These are phyloP conservation scores for Pseudococcus longispinus DNA, from an alignment of 2,888 invertebrate species.

Conservation along the genomic window DNA sequence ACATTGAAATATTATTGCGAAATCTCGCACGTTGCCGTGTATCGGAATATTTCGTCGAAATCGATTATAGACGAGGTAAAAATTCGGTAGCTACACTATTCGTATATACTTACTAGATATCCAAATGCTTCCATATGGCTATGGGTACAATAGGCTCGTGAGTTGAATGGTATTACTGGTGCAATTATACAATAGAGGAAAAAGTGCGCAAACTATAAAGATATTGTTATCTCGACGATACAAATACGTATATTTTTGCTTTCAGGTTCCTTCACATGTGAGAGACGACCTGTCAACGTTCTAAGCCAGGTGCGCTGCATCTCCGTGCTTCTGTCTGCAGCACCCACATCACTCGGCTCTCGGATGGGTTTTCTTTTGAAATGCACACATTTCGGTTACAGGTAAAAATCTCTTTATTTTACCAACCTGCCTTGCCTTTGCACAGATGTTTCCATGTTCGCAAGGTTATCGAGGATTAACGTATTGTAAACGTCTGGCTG, in stretches of 20 bases:
- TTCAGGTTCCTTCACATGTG: conserved; percentile 30
- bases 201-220: conserved; percentile 33
- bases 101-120: not conserved
- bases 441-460: conserved; percentile 17
- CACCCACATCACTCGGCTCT: conserved; percentile 28
- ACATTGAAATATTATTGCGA: not conserved
- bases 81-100: not conserved
- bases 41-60: not conserved
- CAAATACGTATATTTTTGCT: not conserved
- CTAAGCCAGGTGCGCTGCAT: conserved; percentile 30
- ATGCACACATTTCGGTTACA: conserved; percentile 28
- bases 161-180: not conserved
- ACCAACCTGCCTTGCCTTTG: conserved; percentile 27
- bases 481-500: conserved; percentile 18
- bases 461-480: conserved; percentile 41
- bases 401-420: conserved; percentile 39
- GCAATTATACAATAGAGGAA: conserved; percentile 25
- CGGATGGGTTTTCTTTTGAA: not conserved
- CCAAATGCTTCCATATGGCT: not conserved
- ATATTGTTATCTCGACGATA: conserved; percentile 1
- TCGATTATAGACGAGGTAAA: not conserved
- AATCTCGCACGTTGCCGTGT: not conserved
- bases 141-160: not conserved
- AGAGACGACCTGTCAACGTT: conserved; percentile 41
- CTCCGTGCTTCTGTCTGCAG: not conserved